Evolutionary conservation across 1,140 invertebrate species (phyloP).

Genomic region (Saxidomus purpurata): DNA sequence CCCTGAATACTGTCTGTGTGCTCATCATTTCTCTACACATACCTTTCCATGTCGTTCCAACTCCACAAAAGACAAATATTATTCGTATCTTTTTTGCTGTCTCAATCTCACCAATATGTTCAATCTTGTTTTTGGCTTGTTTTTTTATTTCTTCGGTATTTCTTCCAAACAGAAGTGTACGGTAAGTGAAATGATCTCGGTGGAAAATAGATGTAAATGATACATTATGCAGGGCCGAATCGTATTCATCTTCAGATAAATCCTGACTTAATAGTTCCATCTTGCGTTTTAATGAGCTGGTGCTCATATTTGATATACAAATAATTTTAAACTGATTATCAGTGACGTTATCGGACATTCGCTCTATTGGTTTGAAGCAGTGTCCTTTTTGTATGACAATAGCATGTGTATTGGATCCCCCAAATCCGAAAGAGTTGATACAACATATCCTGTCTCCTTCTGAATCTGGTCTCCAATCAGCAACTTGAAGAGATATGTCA

Average conservation of each 20-base stretch:
- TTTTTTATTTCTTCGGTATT: background rate
- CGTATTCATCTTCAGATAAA: background rate
- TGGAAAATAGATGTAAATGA: constrained; percentile 68
- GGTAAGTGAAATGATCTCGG: constrained; percentile 68
- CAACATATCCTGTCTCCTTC: background rate
- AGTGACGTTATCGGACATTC: background rate
- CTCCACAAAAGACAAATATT: constrained; percentile 75
- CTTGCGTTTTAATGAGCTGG: background rate
- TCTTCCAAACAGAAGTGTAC: constrained; percentile 33
- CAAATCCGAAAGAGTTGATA: constrained; percentile 65
- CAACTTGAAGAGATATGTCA: constrained; percentile 91
- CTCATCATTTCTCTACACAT: constrained; percentile 73
- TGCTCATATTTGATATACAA: background rate
- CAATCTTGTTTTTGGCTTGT: background rate
- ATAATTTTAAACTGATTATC: background rate
- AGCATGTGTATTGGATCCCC: constrained; percentile 44
- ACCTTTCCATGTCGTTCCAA: constrained; percentile 73
- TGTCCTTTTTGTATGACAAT: constrained; percentile 77
- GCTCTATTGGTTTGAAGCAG: background rate
- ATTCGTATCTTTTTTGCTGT: background rate
- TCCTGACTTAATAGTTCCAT: background rate
- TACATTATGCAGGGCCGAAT: constrained; percentile 47
- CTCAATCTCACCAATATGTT: background rate
- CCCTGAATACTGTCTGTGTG: constrained; percentile 49
- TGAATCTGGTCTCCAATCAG: constrained; percentile 88